Evolutionary conservation across 2,113 vertebrate species (phyloP), one percentile per base, ranked within the genome.

Genomic region (Zosterops japonicus): DNA sequence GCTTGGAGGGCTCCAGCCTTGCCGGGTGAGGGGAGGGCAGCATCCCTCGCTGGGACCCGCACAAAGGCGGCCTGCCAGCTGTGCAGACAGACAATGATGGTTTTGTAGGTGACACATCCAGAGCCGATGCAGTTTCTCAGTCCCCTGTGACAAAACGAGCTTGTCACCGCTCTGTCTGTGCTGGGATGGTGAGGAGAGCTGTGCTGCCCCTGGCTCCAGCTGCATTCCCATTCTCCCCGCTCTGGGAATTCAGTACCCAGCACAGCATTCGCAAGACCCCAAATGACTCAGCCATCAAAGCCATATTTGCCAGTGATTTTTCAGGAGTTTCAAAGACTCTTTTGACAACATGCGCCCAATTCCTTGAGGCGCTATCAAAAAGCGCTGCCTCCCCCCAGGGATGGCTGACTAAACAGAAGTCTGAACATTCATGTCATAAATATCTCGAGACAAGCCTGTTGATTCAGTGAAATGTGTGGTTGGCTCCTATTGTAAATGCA

Each of bases 391-490:
- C 46, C 57, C 90, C 81, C 76, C 3, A 47, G 78, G 86, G 91
- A 72, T 5, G 64, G 88, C 70, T 94, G 94, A 42, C 95, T 87
- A 65, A 95, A 95, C 93, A 94, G 92, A 95, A 97, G 95, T 93
- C 94, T 90, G 77, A 90, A 12, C 67, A 6, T 82, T 83, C 74
- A 3, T 76, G 92, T 96, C 95, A 87, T 97, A 96, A 96, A 97
- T 96, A 96, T 87, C 65, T 93, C 0, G 6, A 85, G 89, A 89
- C 91, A 83, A 95, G 89, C 56, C 85, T 93, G 84, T 94, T 91
- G 84, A 97, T 93, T 95, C 95, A 94, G 64, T 83, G 91, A 94
- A 93, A 93, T 95, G 94, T 95, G 91, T 88, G 91, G 94, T 95
- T 95, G 95, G 91, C 90, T 96, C 76, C 93, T 90, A 93, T 94